Evolutionary conservation across 2,888 invertebrate genomes (phyloP), one percentile per base, ranked within the genome.

Genomic region (Heterodera filipjevi): DNA sequence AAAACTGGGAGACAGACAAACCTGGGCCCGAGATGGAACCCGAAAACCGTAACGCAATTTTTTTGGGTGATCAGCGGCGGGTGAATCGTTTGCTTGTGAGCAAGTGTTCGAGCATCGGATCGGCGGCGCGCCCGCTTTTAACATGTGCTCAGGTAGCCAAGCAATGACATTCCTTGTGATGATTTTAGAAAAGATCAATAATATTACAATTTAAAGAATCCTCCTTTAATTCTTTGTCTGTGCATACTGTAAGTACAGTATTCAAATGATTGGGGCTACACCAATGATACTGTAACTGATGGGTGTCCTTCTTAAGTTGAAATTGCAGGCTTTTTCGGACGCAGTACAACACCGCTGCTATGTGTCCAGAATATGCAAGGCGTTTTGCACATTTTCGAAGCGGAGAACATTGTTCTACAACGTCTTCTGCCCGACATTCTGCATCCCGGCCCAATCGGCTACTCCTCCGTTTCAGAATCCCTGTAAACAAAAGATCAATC

Each of bases 281-380:
- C n/a, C n/a, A n/a, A n/a, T n/a, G n/a, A n/a, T n/a, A n/a, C n/a
- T n/a, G n/a, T n/a, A n/a, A n/a, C n/a, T n/a, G n/a, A n/a, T n/a
- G n/a, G n/a, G n/a, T n/a, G n/a, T n/a, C n/a, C n/a, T n/a, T n/a
- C n/a, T n/a, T n/a, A n/a, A n/a, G n/a, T n/a, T n/a, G n/a, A n/a
- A 27, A 59, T 10, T 59, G 8, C 14, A 75, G 75, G 96, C 0
- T 92, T 94, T 3, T 97, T 97, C 90, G 96, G 96, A 1, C 93
- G 93, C 77, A 93, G 93, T 0, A 88, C 89, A 22, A 94, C 87
- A 82, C 95, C 96, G 90, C 95, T 96, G 86, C 92, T 96, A 79
- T 96, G 96, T 89, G 93, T 97, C 32, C 95, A 95, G 89, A 94
- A 94, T 49, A 90, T 96, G 86, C 96, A 97, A 90, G 95, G 96